Conservation (phyloP, 2,797 vertebrate species). For the Decapterus maruadsi region DNA sequence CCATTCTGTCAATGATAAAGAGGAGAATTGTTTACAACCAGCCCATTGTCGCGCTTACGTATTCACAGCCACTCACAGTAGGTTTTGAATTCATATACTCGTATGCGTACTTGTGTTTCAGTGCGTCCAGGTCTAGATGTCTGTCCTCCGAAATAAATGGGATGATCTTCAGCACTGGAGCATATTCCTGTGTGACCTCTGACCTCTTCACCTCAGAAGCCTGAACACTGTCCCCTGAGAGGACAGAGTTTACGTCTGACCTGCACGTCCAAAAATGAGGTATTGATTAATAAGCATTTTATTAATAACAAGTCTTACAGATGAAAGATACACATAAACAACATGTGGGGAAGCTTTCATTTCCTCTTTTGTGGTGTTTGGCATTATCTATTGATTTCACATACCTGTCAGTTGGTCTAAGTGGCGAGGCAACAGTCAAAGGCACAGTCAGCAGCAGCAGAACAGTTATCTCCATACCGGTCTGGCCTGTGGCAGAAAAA, state of each 20-base stretch:
- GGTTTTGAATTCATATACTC: not conserved
- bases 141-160: slow-evolving; percentile 64
- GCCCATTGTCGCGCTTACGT: too few species aligned
- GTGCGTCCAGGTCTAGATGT: slow-evolving; percentile 33
- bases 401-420: slow-evolving; percentile 69
- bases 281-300: slow-evolving; percentile 15
- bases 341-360: not conserved
- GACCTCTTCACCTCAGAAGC: slow-evolving; percentile 39
- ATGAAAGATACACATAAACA: not conserved
- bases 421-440: slow-evolving; percentile 68
- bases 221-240: slow-evolving; percentile 40
- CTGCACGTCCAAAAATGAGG: slow-evolving; percentile 57
- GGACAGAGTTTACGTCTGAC: slow-evolving; percentile 42
- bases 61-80: not conserved
- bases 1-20: slow-evolving; percentile 45
- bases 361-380: not conserved
- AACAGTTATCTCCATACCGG: slow-evolving; percentile 80
- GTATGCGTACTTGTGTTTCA: slow-evolving; percentile 72
- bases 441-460: slow-evolving; percentile 79
- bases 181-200: slow-evolving; percentile 42
- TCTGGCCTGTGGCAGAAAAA: slow-evolving; percentile 58
- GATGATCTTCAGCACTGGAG: slow-evolving; percentile 59
- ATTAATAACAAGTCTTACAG: not conserved
- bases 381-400: slow-evolving; percentile 23
- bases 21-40: not conserved